phyloP scores from a whole-genome alignment of 2,113 vertebrate species.

The Petrocephalus microphthalmus region DNA sequence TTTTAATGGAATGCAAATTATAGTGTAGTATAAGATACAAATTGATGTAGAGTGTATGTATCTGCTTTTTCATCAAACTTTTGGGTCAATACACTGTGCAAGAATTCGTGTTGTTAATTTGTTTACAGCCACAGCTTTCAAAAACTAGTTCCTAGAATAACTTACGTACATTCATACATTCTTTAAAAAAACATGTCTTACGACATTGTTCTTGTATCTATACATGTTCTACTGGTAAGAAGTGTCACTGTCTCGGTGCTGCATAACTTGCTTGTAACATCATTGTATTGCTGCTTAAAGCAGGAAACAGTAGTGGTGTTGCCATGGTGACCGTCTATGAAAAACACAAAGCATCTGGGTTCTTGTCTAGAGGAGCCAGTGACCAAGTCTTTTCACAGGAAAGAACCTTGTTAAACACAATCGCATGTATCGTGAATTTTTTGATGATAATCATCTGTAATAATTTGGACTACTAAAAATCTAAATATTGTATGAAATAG shows the following conservation, averaged over 20 bases:
- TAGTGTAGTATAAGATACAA: background rate
- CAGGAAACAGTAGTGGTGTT: background rate
- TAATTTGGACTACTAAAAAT: background rate
- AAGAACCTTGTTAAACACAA: background rate
- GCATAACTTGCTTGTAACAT: background rate
- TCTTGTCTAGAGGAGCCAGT: background rate
- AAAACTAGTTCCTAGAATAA: background rate
- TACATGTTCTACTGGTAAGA: background rate
- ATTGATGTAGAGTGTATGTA: background rate
- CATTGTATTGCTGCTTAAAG: background rate
- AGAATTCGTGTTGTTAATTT: background rate
- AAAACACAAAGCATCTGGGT: background rate
- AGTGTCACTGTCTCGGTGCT: background rate
- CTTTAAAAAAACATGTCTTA: background rate
- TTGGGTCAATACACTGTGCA: conserved; percentile 1
- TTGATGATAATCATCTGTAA: background rate
- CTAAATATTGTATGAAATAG: background rate
- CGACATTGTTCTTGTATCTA: background rate
- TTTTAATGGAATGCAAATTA: conserved; percentile 4
- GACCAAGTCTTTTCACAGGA: background rate
- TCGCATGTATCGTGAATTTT: background rate
- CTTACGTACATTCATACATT: background rate
- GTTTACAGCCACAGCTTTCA: background rate
- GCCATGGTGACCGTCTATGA: background rate
- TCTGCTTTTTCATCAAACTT: background rate